Evolutionary conservation across 2,113 vertebrate genomes (phyloP).

Genomic region (Lepus americanus): DNA sequence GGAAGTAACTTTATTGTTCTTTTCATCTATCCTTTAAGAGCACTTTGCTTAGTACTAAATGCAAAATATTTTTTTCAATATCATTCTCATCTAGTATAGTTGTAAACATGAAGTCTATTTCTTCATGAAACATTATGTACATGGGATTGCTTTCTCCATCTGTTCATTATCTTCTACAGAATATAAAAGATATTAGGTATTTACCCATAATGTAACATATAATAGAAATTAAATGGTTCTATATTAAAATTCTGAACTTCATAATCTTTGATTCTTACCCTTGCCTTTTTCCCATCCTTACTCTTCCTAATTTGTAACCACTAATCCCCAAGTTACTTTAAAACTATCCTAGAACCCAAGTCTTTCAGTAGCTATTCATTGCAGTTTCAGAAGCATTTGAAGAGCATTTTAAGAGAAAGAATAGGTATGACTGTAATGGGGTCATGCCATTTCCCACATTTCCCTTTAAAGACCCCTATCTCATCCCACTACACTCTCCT

Average conservation of each 20-base stretch:
- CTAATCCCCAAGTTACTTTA: not conserved
- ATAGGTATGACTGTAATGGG: not conserved
- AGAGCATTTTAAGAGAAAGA: not conserved
- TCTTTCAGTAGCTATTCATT: not conserved
- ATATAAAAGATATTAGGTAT: not conserved
- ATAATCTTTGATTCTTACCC: not conserved
- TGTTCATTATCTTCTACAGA: constrained; percentile 12
- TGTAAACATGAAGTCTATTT: constrained; percentile 43
- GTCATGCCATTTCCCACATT: rapidly evolving
- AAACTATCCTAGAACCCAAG: not conserved
- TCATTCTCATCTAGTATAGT: not conserved
- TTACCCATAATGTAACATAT: not conserved
- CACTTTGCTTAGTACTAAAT: constrained; percentile 9
- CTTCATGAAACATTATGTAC: constrained; percentile 5
- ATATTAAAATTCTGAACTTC: not conserved
- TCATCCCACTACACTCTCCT: not conserved
- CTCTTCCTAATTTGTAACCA: not conserved
- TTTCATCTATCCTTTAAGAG: constrained; percentile 36
- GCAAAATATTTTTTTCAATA: constrained; percentile 46
- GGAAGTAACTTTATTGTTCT: not conserved
- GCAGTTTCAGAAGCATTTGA: not conserved
- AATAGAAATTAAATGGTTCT: constrained; percentile 15
- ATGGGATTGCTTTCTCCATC: not conserved
- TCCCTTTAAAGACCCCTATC: not conserved
- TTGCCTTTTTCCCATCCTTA: not conserved